Conservation (phyloP, 2,113 vertebrate species). For the Meriones unguiculatus region DNA sequence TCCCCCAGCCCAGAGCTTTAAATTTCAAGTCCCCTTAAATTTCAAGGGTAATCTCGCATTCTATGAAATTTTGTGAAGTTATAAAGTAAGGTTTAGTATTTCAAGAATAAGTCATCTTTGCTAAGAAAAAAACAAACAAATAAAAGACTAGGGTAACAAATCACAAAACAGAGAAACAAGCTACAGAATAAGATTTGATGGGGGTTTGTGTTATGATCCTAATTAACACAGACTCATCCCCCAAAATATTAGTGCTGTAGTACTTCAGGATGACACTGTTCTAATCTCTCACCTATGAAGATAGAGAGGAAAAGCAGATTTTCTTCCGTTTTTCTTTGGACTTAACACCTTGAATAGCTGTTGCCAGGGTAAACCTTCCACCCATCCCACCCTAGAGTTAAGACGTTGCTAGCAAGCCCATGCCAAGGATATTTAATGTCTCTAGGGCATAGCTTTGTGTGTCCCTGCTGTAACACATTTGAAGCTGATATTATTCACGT, state of each 20-base stretch:
- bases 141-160: slow-evolving; percentile 12
- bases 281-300: neutral
- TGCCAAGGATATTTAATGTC: neutral
- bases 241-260: neutral
- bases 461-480: neutral
- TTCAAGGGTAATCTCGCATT: neutral
- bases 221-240: neutral
- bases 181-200: neutral
- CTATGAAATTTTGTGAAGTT: neutral
- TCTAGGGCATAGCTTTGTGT: neutral
- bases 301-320: neutral
- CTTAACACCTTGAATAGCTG: neutral
- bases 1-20: neutral
- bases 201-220: slow-evolving; percentile 38
- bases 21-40: neutral
- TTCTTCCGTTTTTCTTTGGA: slow-evolving; percentile 3
- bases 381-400: neutral
- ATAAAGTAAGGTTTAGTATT: neutral
- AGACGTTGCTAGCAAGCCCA: neutral
- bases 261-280: neutral
- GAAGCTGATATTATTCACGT: neutral
- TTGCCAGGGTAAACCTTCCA: slow-evolving; percentile 28
- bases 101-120: neutral
- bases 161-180: slow-evolving; percentile 51
- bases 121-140: neutral